Conservation (phyloP, 1,140 invertebrate species). For the Dysdera silvatica region DNA sequence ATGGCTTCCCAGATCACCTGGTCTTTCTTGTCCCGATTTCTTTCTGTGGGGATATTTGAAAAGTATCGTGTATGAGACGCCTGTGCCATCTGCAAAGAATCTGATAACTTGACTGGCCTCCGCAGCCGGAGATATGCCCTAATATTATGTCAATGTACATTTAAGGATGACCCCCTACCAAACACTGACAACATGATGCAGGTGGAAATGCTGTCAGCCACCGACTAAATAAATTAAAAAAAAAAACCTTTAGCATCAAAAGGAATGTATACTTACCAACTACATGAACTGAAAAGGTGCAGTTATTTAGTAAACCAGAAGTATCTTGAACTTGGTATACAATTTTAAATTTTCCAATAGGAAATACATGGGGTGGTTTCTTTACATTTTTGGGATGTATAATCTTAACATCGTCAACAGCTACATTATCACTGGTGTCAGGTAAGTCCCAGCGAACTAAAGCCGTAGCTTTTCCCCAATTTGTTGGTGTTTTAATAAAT, state of each 20-base stretch:
- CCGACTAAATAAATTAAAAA: background rate
- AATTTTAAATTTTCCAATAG: constrained; percentile 15
- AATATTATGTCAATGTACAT: too few relatives aligned
- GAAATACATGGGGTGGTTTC: constrained; percentile 11
- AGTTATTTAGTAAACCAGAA: constrained; percentile 6
- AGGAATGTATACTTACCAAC: constrained; percentile 4
- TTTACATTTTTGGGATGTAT: background rate
- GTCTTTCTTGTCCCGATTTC: too few relatives aligned
- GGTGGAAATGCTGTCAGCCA: too few relatives aligned
- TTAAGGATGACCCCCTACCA: too few relatives aligned
- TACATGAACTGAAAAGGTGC: constrained; percentile 19
- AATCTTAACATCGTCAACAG: background rate
- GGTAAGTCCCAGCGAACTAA: constrained; percentile 1
- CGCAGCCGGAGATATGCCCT: too few relatives aligned
- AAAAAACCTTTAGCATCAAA: background rate
- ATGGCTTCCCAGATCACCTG: too few relatives aligned
- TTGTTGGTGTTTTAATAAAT: background rate
- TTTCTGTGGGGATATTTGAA: too few relatives aligned
- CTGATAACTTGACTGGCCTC: too few relatives aligned
- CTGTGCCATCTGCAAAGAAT: too few relatives aligned
- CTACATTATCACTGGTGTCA: constrained; percentile 2
- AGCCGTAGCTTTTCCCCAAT: constrained; percentile 3
- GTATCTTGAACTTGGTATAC: constrained; percentile 22
- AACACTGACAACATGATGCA: too few relatives aligned
- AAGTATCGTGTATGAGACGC: too few relatives aligned